These are phyloP conservation scores for Rhopalosiphum maidis DNA, from an alignment of 1,140 invertebrate genomes.

Conservation along the genomic window DNA sequence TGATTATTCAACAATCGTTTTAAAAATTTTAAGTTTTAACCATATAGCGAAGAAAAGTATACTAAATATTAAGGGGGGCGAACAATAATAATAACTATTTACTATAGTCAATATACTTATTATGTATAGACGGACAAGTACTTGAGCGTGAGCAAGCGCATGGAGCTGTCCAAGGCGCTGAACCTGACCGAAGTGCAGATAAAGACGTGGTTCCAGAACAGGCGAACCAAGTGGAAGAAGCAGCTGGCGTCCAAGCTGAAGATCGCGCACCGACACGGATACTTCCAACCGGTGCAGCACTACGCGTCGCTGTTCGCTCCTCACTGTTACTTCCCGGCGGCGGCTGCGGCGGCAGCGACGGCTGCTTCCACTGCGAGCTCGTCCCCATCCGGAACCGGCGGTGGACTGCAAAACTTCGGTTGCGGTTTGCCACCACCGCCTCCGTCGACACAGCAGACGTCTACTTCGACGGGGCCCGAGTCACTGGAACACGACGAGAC, in stretches of 20 bases:
- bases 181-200: constrained; percentile 94
- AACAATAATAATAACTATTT: too few species aligned
- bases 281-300: constrained; percentile 49
- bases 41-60: too few species aligned
- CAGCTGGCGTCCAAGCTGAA: constrained; percentile 78
- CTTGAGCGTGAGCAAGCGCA: constrained; percentile 90
- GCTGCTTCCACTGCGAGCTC: background rate
- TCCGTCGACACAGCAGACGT: too few species aligned
- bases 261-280: constrained; percentile 55
- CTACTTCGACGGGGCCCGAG: background rate
- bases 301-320: constrained; percentile 45
- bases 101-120: too few species aligned
- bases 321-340: constrained; percentile 42
- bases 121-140: constrained; percentile 83
- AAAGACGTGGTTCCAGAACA: constrained; percentile 97
- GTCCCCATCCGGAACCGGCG: background rate
- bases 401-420: background rate
- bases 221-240: constrained; percentile 96
- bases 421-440: background rate
- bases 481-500: background rate
- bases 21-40: too few species aligned
- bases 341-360: background rate
- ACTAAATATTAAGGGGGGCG: too few species aligned
- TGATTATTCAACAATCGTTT: too few species aligned
- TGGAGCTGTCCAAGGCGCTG: constrained; percentile 88